Base-by-base conservation (phyloP, 2,797 vertebrate genomes). In the Acomys russatus region DNA sequence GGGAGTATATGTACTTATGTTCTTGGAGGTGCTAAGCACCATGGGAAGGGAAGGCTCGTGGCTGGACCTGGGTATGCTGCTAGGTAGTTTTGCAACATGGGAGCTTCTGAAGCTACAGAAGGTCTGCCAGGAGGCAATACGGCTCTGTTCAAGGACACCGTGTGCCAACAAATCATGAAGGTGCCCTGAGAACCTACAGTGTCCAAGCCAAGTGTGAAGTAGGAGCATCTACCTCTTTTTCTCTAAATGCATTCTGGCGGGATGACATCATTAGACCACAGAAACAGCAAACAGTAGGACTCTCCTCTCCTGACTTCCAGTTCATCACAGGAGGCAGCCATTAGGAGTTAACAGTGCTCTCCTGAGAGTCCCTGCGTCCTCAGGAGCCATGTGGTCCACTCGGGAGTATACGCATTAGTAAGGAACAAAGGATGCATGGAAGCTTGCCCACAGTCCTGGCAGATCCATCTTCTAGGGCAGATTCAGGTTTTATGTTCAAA, bases 401-500 rank as follows among this genome's bases (percentile, higher is more conserved):
- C 76, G 85, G 87, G 76, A 91, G 88, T 85, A 71, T 15, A 9
- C 28, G 10, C 23, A 17, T 74, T 84, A 11, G 86, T 25, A 88
- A 74, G 88, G 94, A 96, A 97, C 59, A 96, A 91, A 97, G 88
- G 71, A 85, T 77, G 92, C 89, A 64, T 0, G 1, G 90, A 90
- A 91, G 56, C 76, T 92, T 64, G 80, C 73, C 73, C 54, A 44
- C 22, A 59, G 49, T 59, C 83, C 18, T 59, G 56, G 59, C 44
- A 95, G 59, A 94, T 18, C 25, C 7, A 71, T 63, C 35, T 88
- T 94, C 63, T 59, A 68, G 74, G 23, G 44, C 23, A 77, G 77
- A 79, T 30, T 87, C 3, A 76, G 44, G 30, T 35, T 89, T 96
- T 92, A 17, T 61, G 77, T 91, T 94, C 91, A 78, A 92, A 88